These are phyloP conservation scores for Aphaenogaster rudis DNA, from an alignment of 1,140 invertebrate species.

Conservation along the genomic window DNA sequence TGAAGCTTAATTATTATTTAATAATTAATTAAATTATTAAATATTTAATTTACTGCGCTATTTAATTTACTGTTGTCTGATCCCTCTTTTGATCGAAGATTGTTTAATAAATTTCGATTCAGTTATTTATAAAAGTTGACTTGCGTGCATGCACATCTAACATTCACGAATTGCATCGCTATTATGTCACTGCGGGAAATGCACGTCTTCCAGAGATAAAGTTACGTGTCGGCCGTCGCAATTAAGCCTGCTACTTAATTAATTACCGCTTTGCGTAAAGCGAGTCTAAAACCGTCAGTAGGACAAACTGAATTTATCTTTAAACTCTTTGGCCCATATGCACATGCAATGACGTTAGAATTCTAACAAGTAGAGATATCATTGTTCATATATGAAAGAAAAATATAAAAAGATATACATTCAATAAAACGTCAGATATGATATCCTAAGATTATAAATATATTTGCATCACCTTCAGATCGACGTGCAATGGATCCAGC, in stretches of 20 bases:
- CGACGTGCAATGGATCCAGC: constrained; percentile 92
- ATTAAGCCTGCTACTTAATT: constrained; percentile 75
- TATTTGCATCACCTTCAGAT: constrained; percentile 86
- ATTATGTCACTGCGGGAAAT: constrained; percentile 37
- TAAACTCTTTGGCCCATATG: constrained; percentile 53
- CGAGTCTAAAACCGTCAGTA: constrained; percentile 60
- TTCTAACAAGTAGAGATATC: constrained; percentile 22
- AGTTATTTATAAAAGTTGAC: not conserved
- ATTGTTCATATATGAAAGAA: not conserved
- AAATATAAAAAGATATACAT: not conserved
- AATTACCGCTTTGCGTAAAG: constrained; percentile 65
- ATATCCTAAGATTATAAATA: not conserved
- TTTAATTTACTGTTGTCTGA: not conserved
- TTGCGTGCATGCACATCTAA: constrained; percentile 15
- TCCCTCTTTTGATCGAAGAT: not conserved
- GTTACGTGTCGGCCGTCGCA: constrained; percentile 49
- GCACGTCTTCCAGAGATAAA: constrained; percentile 31
- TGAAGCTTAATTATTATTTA: not conserved
- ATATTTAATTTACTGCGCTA: not conserved
- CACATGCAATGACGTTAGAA: not conserved
- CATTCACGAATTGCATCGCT: constrained; percentile 2
- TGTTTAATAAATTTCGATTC: not conserved
- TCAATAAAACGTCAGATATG: not conserved
- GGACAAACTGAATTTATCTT: constrained; percentile 66
- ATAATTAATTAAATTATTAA: no score